These are phyloP conservation scores for Platanista minor DNA, from an alignment of 2,113 vertebrate genomes.

Conservation along the genomic window DNA sequence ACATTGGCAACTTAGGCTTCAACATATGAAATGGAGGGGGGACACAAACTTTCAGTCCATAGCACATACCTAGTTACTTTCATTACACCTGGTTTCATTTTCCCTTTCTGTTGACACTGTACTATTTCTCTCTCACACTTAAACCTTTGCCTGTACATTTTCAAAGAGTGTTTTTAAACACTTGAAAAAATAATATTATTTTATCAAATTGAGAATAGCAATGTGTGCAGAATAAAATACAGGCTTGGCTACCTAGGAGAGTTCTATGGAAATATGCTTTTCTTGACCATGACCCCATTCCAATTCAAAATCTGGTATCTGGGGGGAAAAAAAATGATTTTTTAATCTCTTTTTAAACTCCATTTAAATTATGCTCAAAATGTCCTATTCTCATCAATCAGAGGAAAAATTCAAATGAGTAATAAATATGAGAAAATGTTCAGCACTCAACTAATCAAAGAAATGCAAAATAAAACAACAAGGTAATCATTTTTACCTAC, in stretches of 20 bases:
- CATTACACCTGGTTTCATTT: not conserved
- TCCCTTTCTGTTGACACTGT: not conserved
- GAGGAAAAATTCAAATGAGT: constrained; percentile 42
- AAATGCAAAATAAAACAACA: constrained; percentile 59
- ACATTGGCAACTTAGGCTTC: not conserved
- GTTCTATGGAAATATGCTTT: constrained; percentile 5
- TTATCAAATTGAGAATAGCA: not conserved
- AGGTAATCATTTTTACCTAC: constrained; percentile 39
- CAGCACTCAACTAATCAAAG: constrained; percentile 59
- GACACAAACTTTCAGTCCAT: not conserved
- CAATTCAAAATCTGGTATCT: not conserved
- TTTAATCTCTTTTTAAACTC: constrained; percentile 36
- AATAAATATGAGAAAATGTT: constrained; percentile 51
- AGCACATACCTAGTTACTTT: not conserved
- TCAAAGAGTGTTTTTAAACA: constrained; percentile 15
- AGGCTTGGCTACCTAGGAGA: not conserved
- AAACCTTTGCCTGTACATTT: not conserved
- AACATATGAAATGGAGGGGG: not conserved
- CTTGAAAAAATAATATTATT: not conserved
- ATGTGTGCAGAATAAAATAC: constrained; percentile 4
- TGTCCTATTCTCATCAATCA: constrained; percentile 37
- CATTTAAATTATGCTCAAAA: constrained; percentile 45
- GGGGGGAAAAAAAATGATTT: not conserved
- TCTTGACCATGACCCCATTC: not conserved
- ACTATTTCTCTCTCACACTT: not conserved